These are phyloP conservation scores for Erinaceus europaeus DNA, from an alignment of 2,113 vertebrate genomes.

Conservation along the genomic window DNA sequence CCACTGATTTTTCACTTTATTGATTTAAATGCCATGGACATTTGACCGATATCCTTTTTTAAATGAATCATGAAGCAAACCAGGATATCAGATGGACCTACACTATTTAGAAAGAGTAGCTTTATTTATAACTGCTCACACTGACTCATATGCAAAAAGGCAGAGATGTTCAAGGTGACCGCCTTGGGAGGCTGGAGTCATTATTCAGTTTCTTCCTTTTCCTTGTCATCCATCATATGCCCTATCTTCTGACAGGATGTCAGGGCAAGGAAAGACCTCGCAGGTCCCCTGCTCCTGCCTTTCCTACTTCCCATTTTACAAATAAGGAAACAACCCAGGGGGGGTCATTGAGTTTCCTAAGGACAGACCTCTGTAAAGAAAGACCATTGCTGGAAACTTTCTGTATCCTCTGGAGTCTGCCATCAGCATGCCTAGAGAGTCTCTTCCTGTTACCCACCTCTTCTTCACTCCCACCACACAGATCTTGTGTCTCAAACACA, in stretches of 20 bases:
- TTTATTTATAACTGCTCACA: slow-evolving; percentile 17
- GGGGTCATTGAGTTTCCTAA: not conserved
- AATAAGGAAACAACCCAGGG: not conserved
- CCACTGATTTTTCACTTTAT: slow-evolving; percentile 20
- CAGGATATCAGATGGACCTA: not conserved
- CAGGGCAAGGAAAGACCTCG: not conserved
- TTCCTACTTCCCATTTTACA: not conserved
- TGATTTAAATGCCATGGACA: not conserved
- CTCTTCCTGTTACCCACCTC: not conserved
- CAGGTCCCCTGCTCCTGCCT: not conserved
- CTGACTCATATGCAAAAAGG: not conserved
- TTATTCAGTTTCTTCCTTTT: not conserved
- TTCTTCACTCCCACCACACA: not conserved
- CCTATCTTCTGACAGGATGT: not conserved
- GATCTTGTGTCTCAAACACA: not conserved
- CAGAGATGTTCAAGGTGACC: not conserved
- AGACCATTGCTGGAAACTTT: not conserved
- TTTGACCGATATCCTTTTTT: slow-evolving; percentile 24
- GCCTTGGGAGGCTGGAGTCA: not conserved
- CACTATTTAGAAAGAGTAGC: not conserved
- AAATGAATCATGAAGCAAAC: slow-evolving; percentile 8
- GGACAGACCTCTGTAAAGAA: not conserved
- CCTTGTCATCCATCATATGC: not conserved
- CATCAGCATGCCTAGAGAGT: not conserved
- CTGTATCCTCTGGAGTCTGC: rapidly evolving